Base-by-base conservation (phyloP, 2,888 invertebrate species). In the Panopea generosa region DNA sequence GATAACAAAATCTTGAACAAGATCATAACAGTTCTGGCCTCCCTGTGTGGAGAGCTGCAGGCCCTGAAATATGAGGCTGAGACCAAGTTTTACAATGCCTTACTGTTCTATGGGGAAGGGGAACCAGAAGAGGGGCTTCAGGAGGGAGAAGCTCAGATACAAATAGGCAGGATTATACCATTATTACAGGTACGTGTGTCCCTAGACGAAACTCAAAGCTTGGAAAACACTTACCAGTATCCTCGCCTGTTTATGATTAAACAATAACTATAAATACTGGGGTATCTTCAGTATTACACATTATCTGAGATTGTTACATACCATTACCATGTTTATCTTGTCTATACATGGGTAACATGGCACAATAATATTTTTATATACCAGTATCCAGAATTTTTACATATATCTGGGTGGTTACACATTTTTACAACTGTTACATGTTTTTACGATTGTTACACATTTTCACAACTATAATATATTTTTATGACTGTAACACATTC, bases 1-100 rank as follows among this genome's bases (percentile, higher is more conserved):
- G 97, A 97, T 92, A 97, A 97, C 90, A 96, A 96, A 89, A 93
- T 95, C 57, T 94, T 97, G 52, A 93, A 93, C 86, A 93, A 93
- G 84, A 90, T 97, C 53, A 93, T 98, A 9, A 95, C 96, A 49
- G 96, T 96, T 0, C 94, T 98, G 71, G 95, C 96, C 18, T 95
- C 96, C 9, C 93, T 97, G 1, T 97, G 96, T 92, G 94, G 95
- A 84, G 98, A 98, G 93, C 95, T 96, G 72, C 93, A 94, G 65
- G 91, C 94, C 62, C 93, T 98, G 18, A 94, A 95, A 85, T 92
- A 93, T 63, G 96, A 96, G 91, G 96, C 96, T 9, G 94, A 94
- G 82, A 93, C 94, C 70, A 93, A 92, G 84, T 94, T 93, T 91
- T 95, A 95, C 84, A 93, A 93, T 74, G 94, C 94, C 70, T 92